A percentile compares a stretch with the other conserved stretches of the same genome.
These are phyloP conservation scores for Xenopus petersii DNA, from an alignment of 2,797 vertebrate species.

Conservation along the genomic window DNA sequence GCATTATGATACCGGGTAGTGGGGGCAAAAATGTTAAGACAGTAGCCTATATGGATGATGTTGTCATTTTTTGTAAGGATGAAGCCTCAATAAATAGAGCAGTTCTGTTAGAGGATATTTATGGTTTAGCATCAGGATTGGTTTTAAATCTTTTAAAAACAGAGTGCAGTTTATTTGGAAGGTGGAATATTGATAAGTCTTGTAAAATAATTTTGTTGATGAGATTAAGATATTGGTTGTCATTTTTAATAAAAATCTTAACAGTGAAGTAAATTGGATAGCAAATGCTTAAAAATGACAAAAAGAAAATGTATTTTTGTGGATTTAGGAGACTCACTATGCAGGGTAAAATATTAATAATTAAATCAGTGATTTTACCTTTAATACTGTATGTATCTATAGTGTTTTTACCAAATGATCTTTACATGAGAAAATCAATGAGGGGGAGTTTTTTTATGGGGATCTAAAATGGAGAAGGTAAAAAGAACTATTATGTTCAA, in stretches of 20 bases:
- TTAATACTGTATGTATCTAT: not conserved
- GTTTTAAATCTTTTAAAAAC: not conserved
- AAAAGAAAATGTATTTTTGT: not conserved
- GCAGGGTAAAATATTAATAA: not conserved
- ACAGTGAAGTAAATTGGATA: not conserved
- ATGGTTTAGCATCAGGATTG: not conserved
- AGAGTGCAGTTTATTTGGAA: not conserved
- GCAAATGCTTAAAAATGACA: not conserved
- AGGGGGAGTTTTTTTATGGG: constrained; percentile 2
- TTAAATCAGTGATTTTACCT: not conserved
- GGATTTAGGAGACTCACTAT: not conserved
- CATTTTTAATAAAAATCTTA: not conserved
- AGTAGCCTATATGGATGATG: not conserved
- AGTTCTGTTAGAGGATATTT: not conserved
- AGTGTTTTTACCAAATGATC: not conserved
- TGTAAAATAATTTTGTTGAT: not conserved
- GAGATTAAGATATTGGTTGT: not conserved
- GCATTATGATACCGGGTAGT: not conserved
- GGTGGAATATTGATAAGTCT: not conserved
- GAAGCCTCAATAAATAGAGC: not conserved
- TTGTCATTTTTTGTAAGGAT: not conserved
- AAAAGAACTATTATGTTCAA: not conserved
- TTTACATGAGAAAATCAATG: not conserved
- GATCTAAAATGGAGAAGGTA: not conserved
- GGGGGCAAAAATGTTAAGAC: not conserved